phyloP scores from a whole-genome alignment of 2,888 invertebrate genomes.

The Cephus rjabovi region DNA sequence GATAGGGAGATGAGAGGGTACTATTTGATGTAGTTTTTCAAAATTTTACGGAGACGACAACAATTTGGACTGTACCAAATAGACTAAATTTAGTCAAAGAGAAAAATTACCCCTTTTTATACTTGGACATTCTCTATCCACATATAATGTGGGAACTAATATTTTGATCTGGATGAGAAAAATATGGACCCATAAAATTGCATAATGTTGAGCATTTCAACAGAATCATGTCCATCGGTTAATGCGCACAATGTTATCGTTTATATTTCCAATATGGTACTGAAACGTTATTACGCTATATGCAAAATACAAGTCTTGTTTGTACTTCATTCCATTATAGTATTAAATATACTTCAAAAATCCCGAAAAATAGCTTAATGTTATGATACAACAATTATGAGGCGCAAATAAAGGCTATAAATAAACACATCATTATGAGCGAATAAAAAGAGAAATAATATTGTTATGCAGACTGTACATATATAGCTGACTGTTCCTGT shows the following conservation, averaged over 20 bases:
- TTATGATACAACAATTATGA: conserved; percentile 44
- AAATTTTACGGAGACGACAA: conserved; percentile 14
- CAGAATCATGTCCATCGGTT: neutral
- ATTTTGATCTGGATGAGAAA: conserved; percentile 10
- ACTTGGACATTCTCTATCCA: conserved; percentile 34
- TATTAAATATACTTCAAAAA: neutral
- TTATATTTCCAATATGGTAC: neutral
- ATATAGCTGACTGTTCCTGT: conserved; percentile 59
- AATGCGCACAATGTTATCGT: conserved; percentile 16
- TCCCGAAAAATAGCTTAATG: conserved; percentile 31
- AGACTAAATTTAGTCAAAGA: conserved; percentile 30
- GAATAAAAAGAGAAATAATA: conserved; percentile 17
- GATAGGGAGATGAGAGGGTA: neutral
- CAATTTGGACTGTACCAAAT: conserved; percentile 12
- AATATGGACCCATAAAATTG: neutral
- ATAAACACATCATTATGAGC: neutral
- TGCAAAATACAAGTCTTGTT: neutral
- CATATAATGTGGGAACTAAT: conserved; percentile 23
- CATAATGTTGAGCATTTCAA: neutral
- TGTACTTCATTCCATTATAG: neutral
- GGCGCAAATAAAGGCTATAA: conserved; percentile 32
- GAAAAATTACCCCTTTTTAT: conserved; percentile 31
- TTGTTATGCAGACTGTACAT: conserved; percentile 37
- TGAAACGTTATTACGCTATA: neutral
- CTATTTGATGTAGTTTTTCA: conserved; percentile 4